A percentile compares a stretch with the other conserved stretches of the same genome.
Evolutionary conservation across 2,888 invertebrate species (phyloP).

Genomic region (Agriopis leucophaearia): DNA sequence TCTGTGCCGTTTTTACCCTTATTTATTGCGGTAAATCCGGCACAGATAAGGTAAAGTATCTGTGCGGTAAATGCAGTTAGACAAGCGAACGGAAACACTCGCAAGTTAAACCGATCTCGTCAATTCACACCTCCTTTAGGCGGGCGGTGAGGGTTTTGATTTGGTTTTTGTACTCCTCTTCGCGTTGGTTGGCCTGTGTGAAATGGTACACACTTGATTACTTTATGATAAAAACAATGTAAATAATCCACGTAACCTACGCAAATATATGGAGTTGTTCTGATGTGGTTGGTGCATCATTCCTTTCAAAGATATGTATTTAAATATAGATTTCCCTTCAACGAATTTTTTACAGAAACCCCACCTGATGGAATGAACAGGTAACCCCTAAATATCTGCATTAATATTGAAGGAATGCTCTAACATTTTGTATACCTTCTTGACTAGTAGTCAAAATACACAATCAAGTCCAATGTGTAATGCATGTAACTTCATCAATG

Average conservation of each 20-base stretch:
- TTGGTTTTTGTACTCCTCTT: constrained; percentile 99
- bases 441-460: neutral
- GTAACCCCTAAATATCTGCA: no score
- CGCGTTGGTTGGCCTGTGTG: constrained; percentile 98
- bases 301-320: constrained; percentile 26
- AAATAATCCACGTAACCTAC: constrained; percentile 6
- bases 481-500: neutral
- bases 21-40: constrained; percentile 41
- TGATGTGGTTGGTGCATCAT: constrained; percentile 79
- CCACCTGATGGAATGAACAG: constrained; percentile 12
- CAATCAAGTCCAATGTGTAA: neutral
- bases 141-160: constrained; percentile 99
- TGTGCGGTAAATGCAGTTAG: constrained; percentile 79
- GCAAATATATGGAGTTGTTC: constrained; percentile 8
- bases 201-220: constrained; percentile 67
- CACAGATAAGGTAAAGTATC: constrained; percentile 57
- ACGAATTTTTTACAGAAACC: neutral
- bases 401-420: neutral
- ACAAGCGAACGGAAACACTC: constrained; percentile 77
- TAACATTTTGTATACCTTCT: neutral
- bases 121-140: constrained; percentile 97
- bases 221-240: constrained; percentile 37
- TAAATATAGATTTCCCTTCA: neutral
- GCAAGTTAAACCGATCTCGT: constrained; percentile 67
- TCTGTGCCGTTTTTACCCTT: constrained; percentile 66